phyloP scores from a whole-genome alignment of 2,888 invertebrate species.

The Sarcophaga rosellei region DNA sequence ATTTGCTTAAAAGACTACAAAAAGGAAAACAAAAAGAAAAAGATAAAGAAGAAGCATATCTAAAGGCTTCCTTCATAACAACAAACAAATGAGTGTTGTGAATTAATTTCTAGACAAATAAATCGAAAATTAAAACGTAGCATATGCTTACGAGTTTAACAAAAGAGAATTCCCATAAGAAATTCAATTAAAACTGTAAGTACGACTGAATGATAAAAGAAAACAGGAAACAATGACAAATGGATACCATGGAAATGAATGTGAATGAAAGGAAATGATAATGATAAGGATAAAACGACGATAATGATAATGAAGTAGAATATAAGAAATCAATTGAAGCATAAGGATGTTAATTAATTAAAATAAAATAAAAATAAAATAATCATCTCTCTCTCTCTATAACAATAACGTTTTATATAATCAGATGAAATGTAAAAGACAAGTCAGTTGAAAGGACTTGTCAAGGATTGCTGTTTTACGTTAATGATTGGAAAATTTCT shows the following conservation, averaged over 20 bases:
- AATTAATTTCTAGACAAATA: background rate
- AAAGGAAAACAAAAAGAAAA: background rate
- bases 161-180: too few species aligned
- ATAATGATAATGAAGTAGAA: background rate
- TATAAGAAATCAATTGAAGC: background rate
- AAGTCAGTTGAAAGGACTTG: too few species aligned
- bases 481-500: too few species aligned
- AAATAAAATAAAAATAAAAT: background rate
- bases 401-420: too few species aligned
- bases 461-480: too few species aligned
- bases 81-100: background rate
- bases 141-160: background rate
- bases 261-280: background rate
- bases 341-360: background rate
- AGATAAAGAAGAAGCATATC: background rate
- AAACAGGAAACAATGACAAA: background rate
- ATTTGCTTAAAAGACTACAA: background rate
- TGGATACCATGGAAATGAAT: background rate
- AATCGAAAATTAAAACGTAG: background rate
- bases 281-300: background rate
- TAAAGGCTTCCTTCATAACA: background rate
- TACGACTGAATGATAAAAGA: too few species aligned
- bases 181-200: too few species aligned
- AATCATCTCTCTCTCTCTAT: too few species aligned
- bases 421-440: too few species aligned